Percentiles rank a stretch among this genome's conserved stretches.
Conservation (phyloP, 2,797 vertebrate genomes). For the Xerus rutilus region DNA sequence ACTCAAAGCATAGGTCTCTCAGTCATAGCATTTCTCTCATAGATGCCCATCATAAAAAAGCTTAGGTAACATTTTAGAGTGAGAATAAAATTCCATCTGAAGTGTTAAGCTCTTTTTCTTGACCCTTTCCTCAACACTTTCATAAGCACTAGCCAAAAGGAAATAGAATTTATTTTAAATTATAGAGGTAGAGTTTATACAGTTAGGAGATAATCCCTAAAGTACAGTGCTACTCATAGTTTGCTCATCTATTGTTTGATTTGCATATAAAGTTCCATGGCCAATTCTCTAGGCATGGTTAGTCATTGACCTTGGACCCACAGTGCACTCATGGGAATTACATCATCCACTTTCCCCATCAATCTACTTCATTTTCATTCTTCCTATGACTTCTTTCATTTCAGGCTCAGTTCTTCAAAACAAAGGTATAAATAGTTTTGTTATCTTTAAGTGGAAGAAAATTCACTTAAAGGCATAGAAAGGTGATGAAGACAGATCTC, state of each 20-base stretch:
- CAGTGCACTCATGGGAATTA: neutral
- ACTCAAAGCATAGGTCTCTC: neutral
- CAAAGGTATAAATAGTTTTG: neutral
- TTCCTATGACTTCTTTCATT: neutral
- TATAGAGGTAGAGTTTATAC: neutral
- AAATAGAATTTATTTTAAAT: neutral
- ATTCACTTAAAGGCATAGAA: neutral
- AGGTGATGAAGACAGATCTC: neutral
- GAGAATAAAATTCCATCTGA: neutral
- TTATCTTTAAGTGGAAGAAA: neutral
- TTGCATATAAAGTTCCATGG: neutral
- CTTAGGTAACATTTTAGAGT: neutral
- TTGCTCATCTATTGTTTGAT: neutral
- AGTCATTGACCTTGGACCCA: neutral
- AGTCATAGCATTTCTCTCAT: neutral
- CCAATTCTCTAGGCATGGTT: neutral
- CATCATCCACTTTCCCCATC: neutral
- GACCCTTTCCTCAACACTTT: neutral
- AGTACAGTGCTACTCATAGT: neutral
- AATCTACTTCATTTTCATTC: neutral
- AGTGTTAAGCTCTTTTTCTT: neutral
- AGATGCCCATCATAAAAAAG: neutral
- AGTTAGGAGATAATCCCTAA: neutral
- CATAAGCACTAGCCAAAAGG: neutral
- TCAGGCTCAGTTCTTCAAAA: neutral